phyloP scores from a whole-genome alignment of 2,113 vertebrate species.

The Australoheros scitulus region DNA sequence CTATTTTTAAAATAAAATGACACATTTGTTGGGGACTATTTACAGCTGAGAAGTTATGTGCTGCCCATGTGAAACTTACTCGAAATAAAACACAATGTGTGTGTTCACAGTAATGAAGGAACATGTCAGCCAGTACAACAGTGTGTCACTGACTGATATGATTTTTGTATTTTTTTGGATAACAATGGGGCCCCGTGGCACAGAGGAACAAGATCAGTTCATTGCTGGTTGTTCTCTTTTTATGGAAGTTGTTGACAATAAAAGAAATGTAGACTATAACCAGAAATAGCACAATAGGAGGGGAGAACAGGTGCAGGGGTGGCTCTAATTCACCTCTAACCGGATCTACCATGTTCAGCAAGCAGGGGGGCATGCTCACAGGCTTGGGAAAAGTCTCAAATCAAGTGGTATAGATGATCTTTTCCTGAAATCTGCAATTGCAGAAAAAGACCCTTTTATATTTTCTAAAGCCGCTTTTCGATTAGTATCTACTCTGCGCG shows the following conservation, averaged over 20 bases:
- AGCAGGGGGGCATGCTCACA: not conserved
- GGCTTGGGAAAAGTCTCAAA: not conserved
- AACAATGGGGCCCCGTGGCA: slow-evolving; percentile 3
- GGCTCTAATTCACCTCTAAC: not conserved
- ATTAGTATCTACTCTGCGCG: too few species aligned
- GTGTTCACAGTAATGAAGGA: not conserved
- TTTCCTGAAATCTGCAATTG: not conserved
- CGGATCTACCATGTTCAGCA: not conserved
- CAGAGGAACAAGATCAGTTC: not conserved
- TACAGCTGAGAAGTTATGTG: not conserved
- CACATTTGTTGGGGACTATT: not conserved
- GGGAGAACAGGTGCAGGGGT: not conserved
- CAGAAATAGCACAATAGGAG: not conserved
- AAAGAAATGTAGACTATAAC: not conserved
- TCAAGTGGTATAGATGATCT: not conserved
- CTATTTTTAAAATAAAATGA: slow-evolving; percentile 7
- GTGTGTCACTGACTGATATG: not conserved
- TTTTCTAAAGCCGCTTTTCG: too few species aligned
- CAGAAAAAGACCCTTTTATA: not conserved
- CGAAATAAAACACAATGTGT: not conserved
- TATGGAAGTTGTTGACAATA: slow-evolving; percentile 1
- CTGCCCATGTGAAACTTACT: not conserved
- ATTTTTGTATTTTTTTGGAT: not conserved
- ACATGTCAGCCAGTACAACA: not conserved
- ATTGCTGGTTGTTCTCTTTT: not conserved